phyloP scores from a whole-genome alignment of 2,113 vertebrate genomes.

The Mellivora capensis region DNA sequence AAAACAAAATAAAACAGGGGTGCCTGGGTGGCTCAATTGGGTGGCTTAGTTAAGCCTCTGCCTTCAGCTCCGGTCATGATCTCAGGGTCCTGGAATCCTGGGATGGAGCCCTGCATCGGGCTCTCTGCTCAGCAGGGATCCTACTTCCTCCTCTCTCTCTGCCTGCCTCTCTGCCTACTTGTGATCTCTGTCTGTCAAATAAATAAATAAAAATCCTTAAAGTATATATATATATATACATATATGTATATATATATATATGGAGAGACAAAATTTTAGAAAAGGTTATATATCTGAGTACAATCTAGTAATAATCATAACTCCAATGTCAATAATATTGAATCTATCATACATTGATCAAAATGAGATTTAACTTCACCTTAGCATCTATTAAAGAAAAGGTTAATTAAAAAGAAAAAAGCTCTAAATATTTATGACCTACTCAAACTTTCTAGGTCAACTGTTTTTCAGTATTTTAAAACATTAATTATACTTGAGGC shows the following conservation, averaged over 20 bases:
- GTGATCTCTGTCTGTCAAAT: no score
- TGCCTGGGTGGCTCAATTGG: no score
- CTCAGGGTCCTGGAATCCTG: no score
- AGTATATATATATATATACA: neutral
- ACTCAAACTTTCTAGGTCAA: constrained; percentile 17
- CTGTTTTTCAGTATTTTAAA: neutral
- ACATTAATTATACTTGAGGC: constrained; percentile 21
- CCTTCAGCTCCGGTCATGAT: no score
- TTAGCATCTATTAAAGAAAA: constrained; percentile 17
- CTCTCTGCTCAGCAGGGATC: no score
- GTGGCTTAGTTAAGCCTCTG: no score
- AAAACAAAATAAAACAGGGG: no score
- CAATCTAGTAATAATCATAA: neutral
- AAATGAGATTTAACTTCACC: neutral
- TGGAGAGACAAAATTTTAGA: neutral
- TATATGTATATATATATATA: neutral
- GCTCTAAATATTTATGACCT: constrained; percentile 18
- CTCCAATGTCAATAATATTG: neutral
- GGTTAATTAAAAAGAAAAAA: constrained; percentile 34
- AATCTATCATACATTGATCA: neutral
- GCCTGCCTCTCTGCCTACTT: no score
- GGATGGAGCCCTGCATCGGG: no score
- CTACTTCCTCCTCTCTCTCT: no score
- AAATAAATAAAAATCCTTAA: no score
- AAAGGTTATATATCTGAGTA: neutral